phyloP scores from a whole-genome alignment of 2,888 invertebrate species.

The Pandemis heparana region DNA sequence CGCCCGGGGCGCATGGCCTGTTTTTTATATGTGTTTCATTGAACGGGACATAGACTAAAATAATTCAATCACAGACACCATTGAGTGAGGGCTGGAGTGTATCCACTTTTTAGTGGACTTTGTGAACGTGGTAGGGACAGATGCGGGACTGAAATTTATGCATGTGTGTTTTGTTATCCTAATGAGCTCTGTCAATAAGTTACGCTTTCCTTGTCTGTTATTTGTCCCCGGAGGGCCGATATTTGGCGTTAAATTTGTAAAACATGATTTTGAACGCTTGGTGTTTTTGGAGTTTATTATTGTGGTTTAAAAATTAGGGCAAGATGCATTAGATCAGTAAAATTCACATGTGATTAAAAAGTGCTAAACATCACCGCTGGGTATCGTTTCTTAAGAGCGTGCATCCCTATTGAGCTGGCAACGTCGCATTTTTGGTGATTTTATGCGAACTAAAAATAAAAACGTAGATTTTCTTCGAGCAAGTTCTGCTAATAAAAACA shows the following conservation, averaged over 20 bases:
- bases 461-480: too few species aligned
- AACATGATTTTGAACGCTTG: slow-evolving; percentile 59
- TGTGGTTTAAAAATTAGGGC: slow-evolving; percentile 16
- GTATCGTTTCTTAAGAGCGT: too few species aligned
- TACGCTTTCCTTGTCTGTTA: slow-evolving; percentile 67
- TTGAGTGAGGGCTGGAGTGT: slow-evolving; percentile 59
- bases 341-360: neutral
- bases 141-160: slow-evolving; percentile 68
- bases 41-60: slow-evolving; percentile 60
- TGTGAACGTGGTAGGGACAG: slow-evolving; percentile 67
- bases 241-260: slow-evolving; percentile 64
- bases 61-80: slow-evolving; percentile 62
- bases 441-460: too few species aligned
- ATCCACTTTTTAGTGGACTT: slow-evolving; percentile 63
- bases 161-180: slow-evolving; percentile 83
- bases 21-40: slow-evolving; percentile 58
- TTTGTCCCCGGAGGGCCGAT: slow-evolving; percentile 70
- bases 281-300: slow-evolving; percentile 47
- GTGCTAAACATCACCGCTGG: neutral
- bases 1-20: slow-evolving; percentile 62
- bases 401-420: too few species aligned
- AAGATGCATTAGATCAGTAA: neutral
- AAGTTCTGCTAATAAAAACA: too few species aligned
- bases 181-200: slow-evolving; percentile 81
- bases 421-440: too few species aligned